Base-by-base conservation (phyloP, 2,113 vertebrate genomes). In the Nettapus auritus region DNA sequence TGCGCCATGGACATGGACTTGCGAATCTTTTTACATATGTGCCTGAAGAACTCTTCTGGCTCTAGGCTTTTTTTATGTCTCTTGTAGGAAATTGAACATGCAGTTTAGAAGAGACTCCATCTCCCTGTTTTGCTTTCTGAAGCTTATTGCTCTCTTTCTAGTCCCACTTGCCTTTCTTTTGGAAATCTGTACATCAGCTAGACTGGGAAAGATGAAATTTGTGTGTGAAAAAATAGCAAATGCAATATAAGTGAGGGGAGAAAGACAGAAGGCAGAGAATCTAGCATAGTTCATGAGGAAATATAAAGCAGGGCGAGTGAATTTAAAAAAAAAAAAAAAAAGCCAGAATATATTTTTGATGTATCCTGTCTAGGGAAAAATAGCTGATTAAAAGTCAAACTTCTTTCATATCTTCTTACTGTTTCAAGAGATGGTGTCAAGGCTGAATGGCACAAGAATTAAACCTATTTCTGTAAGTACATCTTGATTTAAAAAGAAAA, bases 71-170 rank as follows among this genome's bases (percentile, higher is more conserved):
- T 74, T 79, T 77, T 7, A 19, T 11, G 4, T 48, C 52, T 50
- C 22, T 50, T 25, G 4, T 4, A 66, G 25, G 59, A 66, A 71
- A 34, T 9, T 84, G 63, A 66, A 76, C 5, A 25, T 8, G 22
- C 6, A 26, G 11, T 67, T 73, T 82, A 42, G 34, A 78, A 60
- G 33, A 73, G 13, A 2, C 6, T 94, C 9, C 5, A 7, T 40
- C 31, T 91, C 36, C 62, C 5, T 28, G 66, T 68, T 40, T n/a
- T 40, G 13, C 5, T 56, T 79, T 67, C 44, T 9, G 23, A 6
- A 17, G 21, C 14, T 62, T 63, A 34, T 33, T 1, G 1, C 1
- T 0, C 25, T 66, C 1, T 0, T 25, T 66, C 19, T 62, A 50
- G 28, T 70, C 50, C 40, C 9, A 9, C 20, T 66, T 91, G 31